Percentiles rank a stretch among this genome's conserved stretches.
Evolutionary conservation across 2,113 vertebrate genomes (phyloP).

Genomic region (Phalacrocorax pelagicus): DNA sequence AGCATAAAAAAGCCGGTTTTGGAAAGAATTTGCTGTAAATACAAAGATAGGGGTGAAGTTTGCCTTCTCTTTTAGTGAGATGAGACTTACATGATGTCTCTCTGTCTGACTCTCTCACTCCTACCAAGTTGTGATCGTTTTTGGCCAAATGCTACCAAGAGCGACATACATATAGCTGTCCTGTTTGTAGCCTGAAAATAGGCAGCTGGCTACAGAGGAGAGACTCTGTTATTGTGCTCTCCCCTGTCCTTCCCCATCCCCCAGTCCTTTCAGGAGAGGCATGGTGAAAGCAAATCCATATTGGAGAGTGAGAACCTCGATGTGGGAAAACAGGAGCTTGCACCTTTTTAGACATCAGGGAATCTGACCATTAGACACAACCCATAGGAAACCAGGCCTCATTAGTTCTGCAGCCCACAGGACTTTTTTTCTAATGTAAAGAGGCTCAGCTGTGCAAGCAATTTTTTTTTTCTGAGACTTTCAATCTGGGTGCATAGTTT

Average conservation of each 20-base stretch:
- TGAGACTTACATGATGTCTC: neutral
- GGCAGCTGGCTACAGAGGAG: neutral
- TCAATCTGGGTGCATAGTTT: neutral
- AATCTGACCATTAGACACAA: neutral
- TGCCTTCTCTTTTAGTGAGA: neutral
- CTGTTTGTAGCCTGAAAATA: neutral
- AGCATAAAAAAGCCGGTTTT: neutral
- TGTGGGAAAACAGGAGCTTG: neutral
- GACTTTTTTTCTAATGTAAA: slow-evolving; percentile 16
- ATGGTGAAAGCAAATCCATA: neutral
- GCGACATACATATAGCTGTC: accelerated
- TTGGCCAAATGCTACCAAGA: neutral
- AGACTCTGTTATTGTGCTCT: neutral
- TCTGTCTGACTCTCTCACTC: neutral
- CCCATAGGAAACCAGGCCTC: neutral
- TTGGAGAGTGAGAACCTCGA: neutral
- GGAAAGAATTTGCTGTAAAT: neutral
- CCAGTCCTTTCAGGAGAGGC: neutral
- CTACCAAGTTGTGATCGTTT: neutral
- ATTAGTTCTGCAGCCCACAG: neutral
- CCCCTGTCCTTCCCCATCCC: neutral
- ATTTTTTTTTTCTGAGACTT: neutral
- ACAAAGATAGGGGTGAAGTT: neutral
- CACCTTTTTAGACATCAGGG: neutral
- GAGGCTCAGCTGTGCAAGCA: neutral